A percentile compares a stretch with the other conserved stretches of the same genome.
These are phyloP conservation scores for Drosophila nikananu DNA, from an alignment of 1,140 invertebrate species.

Conservation along the genomic window DNA sequence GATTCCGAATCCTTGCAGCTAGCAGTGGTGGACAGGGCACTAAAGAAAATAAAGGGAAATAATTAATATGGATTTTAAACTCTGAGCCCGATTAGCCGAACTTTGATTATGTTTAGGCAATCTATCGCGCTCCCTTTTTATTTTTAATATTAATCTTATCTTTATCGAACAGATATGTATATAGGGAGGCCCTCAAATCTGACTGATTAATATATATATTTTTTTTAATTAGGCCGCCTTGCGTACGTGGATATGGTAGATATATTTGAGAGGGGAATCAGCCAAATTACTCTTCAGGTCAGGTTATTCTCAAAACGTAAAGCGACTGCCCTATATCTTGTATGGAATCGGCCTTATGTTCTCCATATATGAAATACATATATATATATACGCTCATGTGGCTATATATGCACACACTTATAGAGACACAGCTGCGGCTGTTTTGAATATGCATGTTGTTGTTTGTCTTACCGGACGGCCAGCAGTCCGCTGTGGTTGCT, in stretches of 20 bases:
- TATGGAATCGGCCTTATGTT: slow-evolving; percentile 12
- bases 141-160: slow-evolving; percentile 5
- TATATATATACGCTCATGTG: background rate
- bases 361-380: slow-evolving; percentile 6
- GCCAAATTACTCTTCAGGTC: background rate
- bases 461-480: slow-evolving; percentile 54
- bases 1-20: slow-evolving; percentile 87
- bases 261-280: too few species aligned
- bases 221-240: slow-evolving; percentile 2
- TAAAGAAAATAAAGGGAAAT: slow-evolving; percentile 5
- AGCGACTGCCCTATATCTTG: background rate
- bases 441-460: slow-evolving; percentile 15
- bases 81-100: background rate
- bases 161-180: slow-evolving; percentile 13
- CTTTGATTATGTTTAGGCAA: slow-evolving; percentile 3
- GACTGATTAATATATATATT: background rate
- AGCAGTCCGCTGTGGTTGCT: slow-evolving; percentile 18
- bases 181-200: slow-evolving; percentile 3
- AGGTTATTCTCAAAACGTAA: background rate
- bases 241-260: slow-evolving; percentile 1
- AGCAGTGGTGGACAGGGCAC: slow-evolving; percentile 62
- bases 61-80: background rate
- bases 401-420: background rate
- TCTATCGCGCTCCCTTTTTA: background rate
- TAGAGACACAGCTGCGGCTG: slow-evolving; percentile 22